Evolutionary conservation across 2,888 invertebrate species (phyloP).

Genomic region (Megastigmus dorsalis): DNA sequence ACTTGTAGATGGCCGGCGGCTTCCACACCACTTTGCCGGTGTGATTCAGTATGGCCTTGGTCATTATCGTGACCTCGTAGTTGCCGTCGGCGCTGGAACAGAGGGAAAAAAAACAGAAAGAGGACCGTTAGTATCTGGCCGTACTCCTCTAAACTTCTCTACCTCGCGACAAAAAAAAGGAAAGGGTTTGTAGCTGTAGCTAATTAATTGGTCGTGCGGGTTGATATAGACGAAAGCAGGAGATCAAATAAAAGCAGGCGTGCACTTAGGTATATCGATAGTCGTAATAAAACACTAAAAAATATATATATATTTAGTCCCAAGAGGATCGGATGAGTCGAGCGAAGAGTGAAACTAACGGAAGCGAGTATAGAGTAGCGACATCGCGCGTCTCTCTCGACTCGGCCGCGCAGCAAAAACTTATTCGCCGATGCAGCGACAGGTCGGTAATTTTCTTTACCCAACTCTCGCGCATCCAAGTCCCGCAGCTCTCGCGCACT

Average conservation of each 20-base stretch:
- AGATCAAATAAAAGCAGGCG: not conserved
- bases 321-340: not conserved
- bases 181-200: too few relatives aligned
- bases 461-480: not conserved
- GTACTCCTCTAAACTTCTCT: too few relatives aligned
- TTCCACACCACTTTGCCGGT: slow-evolving; percentile 97
- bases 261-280: too few relatives aligned
- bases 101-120: not conserved
- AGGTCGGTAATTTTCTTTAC: not conserved
- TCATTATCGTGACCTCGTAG: slow-evolving; percentile 98
- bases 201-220: not conserved
- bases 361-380: too few relatives aligned
- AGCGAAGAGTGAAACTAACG: not conserved
- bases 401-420: too few relatives aligned
- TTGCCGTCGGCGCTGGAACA: slow-evolving; percentile 93
- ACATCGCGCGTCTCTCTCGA: too few relatives aligned
- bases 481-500: too few relatives aligned
- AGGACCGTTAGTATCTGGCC: too few relatives aligned
- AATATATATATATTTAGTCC: too few relatives aligned
- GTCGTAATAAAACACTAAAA: too few relatives aligned
- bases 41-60: slow-evolving; percentile 95
- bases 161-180: too few relatives aligned
- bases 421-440: too few relatives aligned
- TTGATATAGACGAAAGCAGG: not conserved
- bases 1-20: slow-evolving; percentile 99